Percentiles rank a stretch among this genome's conserved stretches.
These are phyloP conservation scores for Clupea harengus DNA, from an alignment of 2,113 vertebrate genomes.

Conservation along the genomic window DNA sequence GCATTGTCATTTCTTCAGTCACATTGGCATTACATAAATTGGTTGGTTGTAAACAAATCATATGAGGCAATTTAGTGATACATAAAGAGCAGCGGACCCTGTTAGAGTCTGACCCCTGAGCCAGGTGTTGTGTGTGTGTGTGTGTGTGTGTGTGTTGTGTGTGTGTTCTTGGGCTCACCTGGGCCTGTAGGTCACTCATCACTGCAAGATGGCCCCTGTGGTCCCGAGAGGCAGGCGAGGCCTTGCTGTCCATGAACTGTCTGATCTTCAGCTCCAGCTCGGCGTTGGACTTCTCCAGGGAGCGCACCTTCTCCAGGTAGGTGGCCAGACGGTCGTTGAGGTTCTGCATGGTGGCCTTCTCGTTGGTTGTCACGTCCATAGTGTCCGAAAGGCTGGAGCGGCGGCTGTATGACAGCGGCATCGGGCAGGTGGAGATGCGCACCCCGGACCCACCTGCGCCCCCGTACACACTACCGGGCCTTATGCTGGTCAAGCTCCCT, in stretches of 20 bases:
- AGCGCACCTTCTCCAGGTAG: slow-evolving; percentile 50
- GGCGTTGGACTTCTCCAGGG: slow-evolving; percentile 45
- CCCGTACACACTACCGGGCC: slow-evolving; percentile 34
- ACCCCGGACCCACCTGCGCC: slow-evolving; percentile 53
- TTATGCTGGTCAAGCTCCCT: not conserved
- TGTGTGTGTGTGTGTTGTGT: too few species aligned
- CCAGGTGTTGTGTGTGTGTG: not conserved
- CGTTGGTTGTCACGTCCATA: slow-evolving; percentile 7
- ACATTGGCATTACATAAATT: too few species aligned
- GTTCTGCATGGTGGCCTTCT: slow-evolving; percentile 50
- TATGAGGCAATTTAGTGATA: too few species aligned
- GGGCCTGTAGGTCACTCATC: slow-evolving; percentile 39
- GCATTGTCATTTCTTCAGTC: too few species aligned
- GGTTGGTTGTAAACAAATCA: too few species aligned
- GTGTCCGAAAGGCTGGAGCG: slow-evolving; percentile 43
- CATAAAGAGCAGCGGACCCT: too few species aligned
- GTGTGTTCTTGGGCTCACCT: slow-evolving; percentile 21
- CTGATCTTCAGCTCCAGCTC: slow-evolving; percentile 50
- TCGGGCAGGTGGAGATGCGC: slow-evolving; percentile 46
- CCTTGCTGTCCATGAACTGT: slow-evolving; percentile 41
- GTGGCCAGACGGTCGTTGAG: slow-evolving; percentile 50
- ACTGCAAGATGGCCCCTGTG: slow-evolving; percentile 26
- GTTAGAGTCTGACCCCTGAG: too few species aligned
- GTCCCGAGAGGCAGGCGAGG: slow-evolving; percentile 1
- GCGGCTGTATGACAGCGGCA: not conserved